Evolutionary conservation across 2,113 vertebrate species (phyloP), one percentile per base, ranked within the genome.

Genomic region (Sorex fumeus): DNA sequence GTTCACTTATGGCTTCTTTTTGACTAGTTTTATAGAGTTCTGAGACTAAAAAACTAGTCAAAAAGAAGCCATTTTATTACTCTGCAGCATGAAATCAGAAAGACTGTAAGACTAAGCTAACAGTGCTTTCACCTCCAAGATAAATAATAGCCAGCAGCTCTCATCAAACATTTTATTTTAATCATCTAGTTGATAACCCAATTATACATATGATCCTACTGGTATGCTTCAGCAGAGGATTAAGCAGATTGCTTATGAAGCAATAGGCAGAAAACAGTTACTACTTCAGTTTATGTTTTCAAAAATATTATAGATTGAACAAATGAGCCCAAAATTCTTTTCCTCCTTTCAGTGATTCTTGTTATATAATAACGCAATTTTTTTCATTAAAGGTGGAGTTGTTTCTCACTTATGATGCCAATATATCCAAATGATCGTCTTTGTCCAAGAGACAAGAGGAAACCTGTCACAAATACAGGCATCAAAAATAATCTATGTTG

Each of bases 41-140:
- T 10, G 93, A 43, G 8, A 43, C 36, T 36, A 30, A 32, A 27
- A 36, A 30, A 40, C 15, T 50, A 91, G 8, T 77, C 36, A 85
- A 88, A 88, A 78, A 87, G 40, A 53, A 77, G 87, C 18, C 69
- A 64, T 82, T 71, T 4, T 80, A 70, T 70, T 64, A 43, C 9
- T 86, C 6, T 47, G n/a, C 78, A 74, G 10, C 6, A 70, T 36
- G 7, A 89, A 78, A 64, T 69, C 2, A 82, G 12, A 83, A 64
- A 79, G 15, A 78, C 15, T 36, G 10, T 64, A 91, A 21, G 16
- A n/a, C 78, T 19, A 57, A 7, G 9, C 9, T 71, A 53, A 71
- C 25, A 66, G 12, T 43, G 28, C 4, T 27, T 36, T 5, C 15
- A 62, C 2, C 6, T 15, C 10, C 19, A 45, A 66, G 25, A 70